These are phyloP conservation scores for Eupithecia insigniata DNA, from an alignment of 2,888 invertebrate species.

Conservation along the genomic window DNA sequence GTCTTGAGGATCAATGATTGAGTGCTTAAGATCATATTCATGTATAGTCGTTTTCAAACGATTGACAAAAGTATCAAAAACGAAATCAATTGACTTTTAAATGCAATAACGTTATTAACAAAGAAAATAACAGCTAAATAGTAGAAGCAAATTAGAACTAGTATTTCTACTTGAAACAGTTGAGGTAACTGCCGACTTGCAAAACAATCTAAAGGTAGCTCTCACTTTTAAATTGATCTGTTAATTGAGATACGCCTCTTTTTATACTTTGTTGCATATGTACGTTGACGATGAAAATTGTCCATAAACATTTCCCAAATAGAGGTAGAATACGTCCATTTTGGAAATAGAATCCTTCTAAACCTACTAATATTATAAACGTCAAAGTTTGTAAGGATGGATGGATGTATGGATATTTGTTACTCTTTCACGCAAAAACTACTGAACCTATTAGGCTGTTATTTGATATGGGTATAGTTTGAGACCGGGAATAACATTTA, in stretches of 20 bases:
- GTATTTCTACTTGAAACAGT: not conserved
- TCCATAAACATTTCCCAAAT: not conserved
- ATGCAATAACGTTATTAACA: not conserved
- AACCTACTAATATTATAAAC: too few relatives aligned
- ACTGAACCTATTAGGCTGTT: too few relatives aligned
- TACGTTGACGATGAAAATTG: not conserved
- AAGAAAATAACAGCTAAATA: not conserved
- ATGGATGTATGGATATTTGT: too few relatives aligned
- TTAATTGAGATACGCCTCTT: not conserved
- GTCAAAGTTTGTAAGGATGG: too few relatives aligned
- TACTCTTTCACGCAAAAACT: too few relatives aligned
- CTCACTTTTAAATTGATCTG: not conserved
- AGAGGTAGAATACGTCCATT: too few relatives aligned
- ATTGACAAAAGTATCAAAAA: too few relatives aligned
- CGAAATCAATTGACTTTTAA: not conserved
- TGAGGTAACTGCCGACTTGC: not conserved
- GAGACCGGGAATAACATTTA: too few relatives aligned
- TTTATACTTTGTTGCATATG: not conserved
- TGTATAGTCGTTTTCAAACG: too few relatives aligned
- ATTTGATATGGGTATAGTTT: too few relatives aligned
- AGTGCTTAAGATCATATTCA: not conserved
- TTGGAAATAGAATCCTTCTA: too few relatives aligned
- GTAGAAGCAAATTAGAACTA: not conserved
- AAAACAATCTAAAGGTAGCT: not conserved
- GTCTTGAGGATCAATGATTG: not conserved